Evolutionary conservation across 1,140 invertebrate genomes (phyloP), one percentile per base, ranked within the genome.

Genomic region (Manduca sexta): DNA sequence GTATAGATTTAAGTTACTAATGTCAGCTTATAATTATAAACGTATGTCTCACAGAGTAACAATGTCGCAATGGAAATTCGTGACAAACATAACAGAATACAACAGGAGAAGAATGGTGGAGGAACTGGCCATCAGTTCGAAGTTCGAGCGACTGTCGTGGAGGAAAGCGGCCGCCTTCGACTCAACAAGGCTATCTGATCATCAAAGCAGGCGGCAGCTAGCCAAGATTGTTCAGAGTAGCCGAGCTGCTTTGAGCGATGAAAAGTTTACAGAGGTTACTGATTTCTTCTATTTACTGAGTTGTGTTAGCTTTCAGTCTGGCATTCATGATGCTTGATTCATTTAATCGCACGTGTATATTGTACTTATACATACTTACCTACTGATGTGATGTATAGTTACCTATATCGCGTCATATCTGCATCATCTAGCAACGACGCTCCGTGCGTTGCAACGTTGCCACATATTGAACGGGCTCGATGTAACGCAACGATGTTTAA

Each of bases 111-210:
- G 88, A 61, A 94, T 94, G 93, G 88, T 91, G 2, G 92, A 93
- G 39, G 90, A 92, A 46, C 89, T 93, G 74, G 88, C 88, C 4
- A 63, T 92, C 6, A 91, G 91, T 65, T 81, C 90, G 18, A 93
- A 93, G 78, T 93, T 94, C 53, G 92, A 93, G 41, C 64, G 91
- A 57, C 80, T 92, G 0, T 93, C 92, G 0, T 94, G 92, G 92
- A 87, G 89, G 35, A 91, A 91, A 71, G 91, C 92, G 0, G 88
- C 90, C 0, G 88, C 87, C 14, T 93, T 91, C 59, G 90, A 92
- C 43, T 91, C 90, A 87, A 89, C 88, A 3, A 83, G 87, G 47
- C 86, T 96, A 43, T 79, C 89, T 0, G 93, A 96, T 72, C 87
- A 90, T 6, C 75, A 89, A 14, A 87, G 90, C 0, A 88, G 90